Conservation (phyloP, 2,113 vertebrate species). For the Macrotus californicus region DNA sequence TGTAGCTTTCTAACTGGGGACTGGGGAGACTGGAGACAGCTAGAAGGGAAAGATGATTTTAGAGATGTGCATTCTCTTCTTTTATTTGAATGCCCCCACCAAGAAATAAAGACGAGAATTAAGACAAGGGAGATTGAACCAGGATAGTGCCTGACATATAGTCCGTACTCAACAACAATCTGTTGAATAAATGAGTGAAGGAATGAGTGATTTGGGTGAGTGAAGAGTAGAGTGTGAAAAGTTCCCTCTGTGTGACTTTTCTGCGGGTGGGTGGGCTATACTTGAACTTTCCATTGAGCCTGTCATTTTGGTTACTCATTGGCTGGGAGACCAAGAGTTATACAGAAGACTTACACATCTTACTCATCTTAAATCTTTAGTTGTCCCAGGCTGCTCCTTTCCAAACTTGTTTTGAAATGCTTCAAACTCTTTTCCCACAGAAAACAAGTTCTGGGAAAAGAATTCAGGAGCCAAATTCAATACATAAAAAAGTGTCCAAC, state of each 20-base stretch:
- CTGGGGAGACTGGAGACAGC: not conserved
- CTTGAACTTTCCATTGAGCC: not conserved
- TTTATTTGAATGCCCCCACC: not conserved
- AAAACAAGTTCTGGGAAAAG: slow-evolving; percentile 21
- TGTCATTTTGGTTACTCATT: not conserved
- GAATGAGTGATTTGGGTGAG: not conserved
- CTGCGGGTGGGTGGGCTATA: not conserved
- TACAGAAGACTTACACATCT: not conserved
- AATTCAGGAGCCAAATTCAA: slow-evolving; percentile 46
- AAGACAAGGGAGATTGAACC: not conserved
- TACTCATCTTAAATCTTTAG: not conserved
- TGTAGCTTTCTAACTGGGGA: not conserved
- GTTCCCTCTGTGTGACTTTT: not conserved
- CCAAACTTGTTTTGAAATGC: slow-evolving; percentile 37
- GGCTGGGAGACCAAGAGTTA: not conserved
- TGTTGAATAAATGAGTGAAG: not conserved
- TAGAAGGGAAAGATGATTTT: not conserved
- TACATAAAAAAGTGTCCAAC: not conserved
- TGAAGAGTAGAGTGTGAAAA: not conserved
- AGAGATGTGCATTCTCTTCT: not conserved
- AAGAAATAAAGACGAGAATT: not conserved
- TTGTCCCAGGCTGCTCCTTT: not conserved
- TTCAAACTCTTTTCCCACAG: slow-evolving; percentile 38
- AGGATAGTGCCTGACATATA: not conserved
- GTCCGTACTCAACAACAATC: not conserved